Evolutionary conservation across 2,797 vertebrate genomes (phyloP).

Genomic region (Babyrousa celebensis): DNA sequence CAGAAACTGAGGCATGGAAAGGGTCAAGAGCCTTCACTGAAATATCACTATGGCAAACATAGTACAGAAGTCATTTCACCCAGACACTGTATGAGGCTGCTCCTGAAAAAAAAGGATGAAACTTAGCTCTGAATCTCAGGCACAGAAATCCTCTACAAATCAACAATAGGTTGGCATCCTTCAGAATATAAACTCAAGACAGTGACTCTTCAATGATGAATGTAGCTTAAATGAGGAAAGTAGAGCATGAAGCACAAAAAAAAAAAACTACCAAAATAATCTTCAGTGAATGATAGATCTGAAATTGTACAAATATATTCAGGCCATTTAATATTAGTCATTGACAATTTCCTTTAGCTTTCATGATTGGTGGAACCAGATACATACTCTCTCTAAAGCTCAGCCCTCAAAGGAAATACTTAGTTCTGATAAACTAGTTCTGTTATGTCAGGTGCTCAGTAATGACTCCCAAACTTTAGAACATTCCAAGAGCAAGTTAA

Average conservation of each 20-base stretch:
- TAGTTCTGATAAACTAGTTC: constrained; percentile 63
- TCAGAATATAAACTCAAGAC: constrained; percentile 39
- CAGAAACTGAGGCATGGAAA: constrained; percentile 47
- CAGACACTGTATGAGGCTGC: background rate
- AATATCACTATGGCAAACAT: constrained; percentile 35
- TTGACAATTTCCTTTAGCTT: constrained; percentile 69
- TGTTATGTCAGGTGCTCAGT: constrained; percentile 60
- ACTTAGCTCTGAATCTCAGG: constrained; percentile 3
- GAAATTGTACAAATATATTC: constrained; percentile 33
- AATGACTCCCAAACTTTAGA: constrained; percentile 71
- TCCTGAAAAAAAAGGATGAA: constrained; percentile 8
- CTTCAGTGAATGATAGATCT: constrained; percentile 24
- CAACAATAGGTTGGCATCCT: constrained; percentile 47
- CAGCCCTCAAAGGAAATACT: constrained; percentile 65
- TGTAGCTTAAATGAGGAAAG: constrained; percentile 42
- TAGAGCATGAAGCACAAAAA: background rate
- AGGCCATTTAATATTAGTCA: constrained; percentile 49
- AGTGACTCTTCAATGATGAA: constrained; percentile 46
- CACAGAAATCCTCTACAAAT: constrained; percentile 28
- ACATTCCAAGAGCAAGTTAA: constrained; percentile 72
- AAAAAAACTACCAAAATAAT: background rate
- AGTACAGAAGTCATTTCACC: constrained; percentile 22
- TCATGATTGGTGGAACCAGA: constrained; percentile 62
- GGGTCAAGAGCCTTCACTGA: constrained; percentile 42
- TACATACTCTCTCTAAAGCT: constrained; percentile 50